phyloP scores from a whole-genome alignment of 2,888 invertebrate species.

The Tromatobia lineatoria region DNA sequence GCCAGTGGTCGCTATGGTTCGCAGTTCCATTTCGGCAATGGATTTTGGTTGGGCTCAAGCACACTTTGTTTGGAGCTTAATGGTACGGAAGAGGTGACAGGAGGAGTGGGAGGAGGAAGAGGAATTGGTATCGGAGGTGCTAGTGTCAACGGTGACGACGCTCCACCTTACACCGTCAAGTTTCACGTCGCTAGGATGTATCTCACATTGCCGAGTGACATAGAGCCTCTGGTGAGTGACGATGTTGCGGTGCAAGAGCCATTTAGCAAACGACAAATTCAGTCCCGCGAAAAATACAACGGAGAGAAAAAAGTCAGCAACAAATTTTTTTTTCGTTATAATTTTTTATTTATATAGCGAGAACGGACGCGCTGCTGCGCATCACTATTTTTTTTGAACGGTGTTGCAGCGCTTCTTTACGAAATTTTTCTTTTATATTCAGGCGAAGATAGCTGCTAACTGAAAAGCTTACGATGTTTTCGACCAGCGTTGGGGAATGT shows the following conservation, averaged over 20 bases:
- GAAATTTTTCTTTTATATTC: too few species aligned
- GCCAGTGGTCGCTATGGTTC: conserved; percentile 93
- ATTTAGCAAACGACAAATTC: not conserved
- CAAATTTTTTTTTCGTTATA: too few species aligned
- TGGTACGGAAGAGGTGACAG: conserved; percentile 86
- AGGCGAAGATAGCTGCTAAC: too few species aligned
- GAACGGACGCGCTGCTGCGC: too few species aligned
- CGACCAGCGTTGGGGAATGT: too few species aligned
- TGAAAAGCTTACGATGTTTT: too few species aligned
- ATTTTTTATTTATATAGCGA: too few species aligned
- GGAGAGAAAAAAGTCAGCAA: not conserved
- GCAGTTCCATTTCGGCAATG: conserved; percentile 92
- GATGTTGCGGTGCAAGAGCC: not conserved
- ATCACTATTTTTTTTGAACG: too few species aligned
- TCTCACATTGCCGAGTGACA: conserved; percentile 86
- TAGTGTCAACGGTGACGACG: conserved; percentile 80
- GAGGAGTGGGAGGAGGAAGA: conserved; percentile 58
- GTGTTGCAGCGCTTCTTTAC: too few species aligned
- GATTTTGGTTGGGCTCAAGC: conserved; percentile 93
- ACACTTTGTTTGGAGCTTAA: conserved; percentile 90
- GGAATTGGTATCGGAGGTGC: conserved; percentile 76
- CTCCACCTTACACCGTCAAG: conserved; percentile 88
- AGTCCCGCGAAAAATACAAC: not conserved
- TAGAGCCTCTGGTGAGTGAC: conserved; percentile 86
- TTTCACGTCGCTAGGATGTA: conserved; percentile 89